Evolutionary conservation across 1,140 invertebrate species (phyloP).

Genomic region (Apis cerana): DNA sequence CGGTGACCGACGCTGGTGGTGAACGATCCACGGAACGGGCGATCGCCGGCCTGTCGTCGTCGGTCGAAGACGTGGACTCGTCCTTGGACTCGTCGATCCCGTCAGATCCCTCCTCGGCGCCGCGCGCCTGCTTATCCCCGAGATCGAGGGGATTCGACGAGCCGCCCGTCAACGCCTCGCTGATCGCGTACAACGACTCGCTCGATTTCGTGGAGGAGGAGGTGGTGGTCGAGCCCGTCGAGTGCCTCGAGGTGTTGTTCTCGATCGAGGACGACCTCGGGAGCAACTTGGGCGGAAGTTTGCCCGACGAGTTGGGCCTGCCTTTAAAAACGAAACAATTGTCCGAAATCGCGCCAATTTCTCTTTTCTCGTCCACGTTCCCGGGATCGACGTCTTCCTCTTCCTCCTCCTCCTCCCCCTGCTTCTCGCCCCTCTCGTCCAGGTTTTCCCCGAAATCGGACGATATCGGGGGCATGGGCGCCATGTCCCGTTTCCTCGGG

Average conservation of each 20-base stretch:
- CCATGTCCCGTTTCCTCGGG: conserved; percentile 71
- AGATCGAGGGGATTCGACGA: no score
- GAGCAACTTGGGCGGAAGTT: conserved; percentile 66
- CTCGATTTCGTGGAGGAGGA: conserved; percentile 75
- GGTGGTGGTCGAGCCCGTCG: conserved; percentile 71
- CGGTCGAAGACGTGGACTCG: conserved; percentile 53
- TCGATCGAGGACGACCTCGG: conserved; percentile 75
- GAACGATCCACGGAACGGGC: conserved; percentile 30
- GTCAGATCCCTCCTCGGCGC: conserved; percentile 10
- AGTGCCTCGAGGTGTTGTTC: conserved; percentile 71
- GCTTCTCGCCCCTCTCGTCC: conserved; percentile 24
- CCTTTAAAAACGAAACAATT: neutral
- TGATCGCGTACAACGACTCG: conserved; percentile 74
- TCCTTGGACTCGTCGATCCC: conserved; percentile 45
- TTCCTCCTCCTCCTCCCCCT: conserved; percentile 21
- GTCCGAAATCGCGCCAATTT: neutral
- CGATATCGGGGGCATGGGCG: conserved; percentile 74
- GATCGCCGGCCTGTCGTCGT: conserved; percentile 51
- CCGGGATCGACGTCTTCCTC: neutral
- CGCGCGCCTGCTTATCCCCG: no score
- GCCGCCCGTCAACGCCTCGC: conserved; percentile 59
- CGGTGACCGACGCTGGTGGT: conserved; percentile 41
- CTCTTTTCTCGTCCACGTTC: no score
- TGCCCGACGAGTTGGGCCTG: conserved; percentile 68
- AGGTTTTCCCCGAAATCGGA: conserved; percentile 55